Evolutionary conservation across 1,140 invertebrate genomes (phyloP), one percentile per base, ranked within the genome.

Genomic region (Sycobia sp.): DNA sequence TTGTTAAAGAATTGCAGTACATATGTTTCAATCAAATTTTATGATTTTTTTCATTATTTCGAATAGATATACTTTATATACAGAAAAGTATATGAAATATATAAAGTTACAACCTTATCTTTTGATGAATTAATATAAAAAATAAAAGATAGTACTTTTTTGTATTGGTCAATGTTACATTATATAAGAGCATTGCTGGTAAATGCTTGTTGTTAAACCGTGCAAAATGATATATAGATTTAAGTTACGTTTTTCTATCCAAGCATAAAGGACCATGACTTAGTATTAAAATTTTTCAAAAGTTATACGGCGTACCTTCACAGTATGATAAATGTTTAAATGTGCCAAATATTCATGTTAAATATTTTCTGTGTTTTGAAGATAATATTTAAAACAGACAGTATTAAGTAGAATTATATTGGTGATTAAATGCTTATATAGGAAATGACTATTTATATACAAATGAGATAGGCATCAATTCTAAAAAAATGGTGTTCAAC

Each of bases 301-400:
- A 51, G 47, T 54, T 54, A 41, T 55, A 62, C 9, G 20, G 18
- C 25, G 8, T 55, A 74, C 43, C 50, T 55, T 11, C 65, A 56
- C 58, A 46, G 57, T 71, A 69, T 73, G 57, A 71, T 80, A 57
- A 71, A 73, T 79, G 77, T 79, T 41, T 80, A 66, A 68, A 77
- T 80, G 77, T 79, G 77, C 77, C 77, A 79, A 80, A 80, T 79
- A 77, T 67, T 77, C 72, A 67, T 77, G 74, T 79, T 80, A 77
- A 54, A 65, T 71, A 79, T 70, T 78, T 75, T 74, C 73, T 76
- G 73, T 77, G 75, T 78, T 78, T 75, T 57, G 68, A 73, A 67
- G 25, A 53, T 71, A 63, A 34, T 38, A 58, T 41, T 62, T 34
- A 34, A 53, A 49, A 70, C 20, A 16, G 32, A 55, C 9, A 55